phyloP scores from a whole-genome alignment of 2,888 invertebrate species.

The Craniophora ligustri region DNA sequence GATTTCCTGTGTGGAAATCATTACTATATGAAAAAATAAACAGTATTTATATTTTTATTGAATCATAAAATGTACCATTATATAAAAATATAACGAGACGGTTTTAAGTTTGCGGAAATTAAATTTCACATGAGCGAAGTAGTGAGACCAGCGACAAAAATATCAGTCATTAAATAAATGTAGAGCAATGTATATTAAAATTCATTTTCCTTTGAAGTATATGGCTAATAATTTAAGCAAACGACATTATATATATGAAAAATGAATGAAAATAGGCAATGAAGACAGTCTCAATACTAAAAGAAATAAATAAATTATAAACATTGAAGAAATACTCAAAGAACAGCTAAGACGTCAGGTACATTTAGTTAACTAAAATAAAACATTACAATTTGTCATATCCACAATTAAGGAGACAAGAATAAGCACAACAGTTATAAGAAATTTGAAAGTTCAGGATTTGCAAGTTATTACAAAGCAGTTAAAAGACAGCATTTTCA shows the following conservation, averaged over 20 bases:
- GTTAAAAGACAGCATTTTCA: conserved; percentile 60
- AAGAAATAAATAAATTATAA: conserved; percentile 4
- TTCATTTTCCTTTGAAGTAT: conserved; percentile 38
- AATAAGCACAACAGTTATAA: conserved; percentile 38
- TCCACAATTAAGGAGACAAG: conserved; percentile 27
- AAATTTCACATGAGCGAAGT: conserved; percentile 35
- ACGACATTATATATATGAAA: conserved; percentile 23
- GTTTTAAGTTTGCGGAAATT: conserved; percentile 43
- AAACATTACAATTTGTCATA: conserved; percentile 12
- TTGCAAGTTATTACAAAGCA: conserved; percentile 64
- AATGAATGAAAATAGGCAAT: conserved; percentile 24
- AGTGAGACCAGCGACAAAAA: conserved; percentile 31
- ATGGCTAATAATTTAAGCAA: conserved; percentile 38
- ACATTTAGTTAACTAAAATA: conserved; percentile 19
- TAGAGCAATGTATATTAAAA: conserved; percentile 37
- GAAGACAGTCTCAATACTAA: conserved; percentile 27
- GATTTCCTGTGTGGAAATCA: no score
- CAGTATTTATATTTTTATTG: conserved; percentile 33
- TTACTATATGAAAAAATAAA: conserved; percentile 33
- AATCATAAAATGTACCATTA: conserved; percentile 30
- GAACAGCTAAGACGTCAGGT: conserved; percentile 18
- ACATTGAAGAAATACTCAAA: conserved; percentile 14
- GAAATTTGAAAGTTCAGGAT: conserved; percentile 64
- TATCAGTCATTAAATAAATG: conserved; percentile 42
- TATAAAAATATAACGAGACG: conserved; percentile 25